Base-by-base conservation (phyloP, 2,113 vertebrate species). In the Rhinopomastus cyanomelas region DNA sequence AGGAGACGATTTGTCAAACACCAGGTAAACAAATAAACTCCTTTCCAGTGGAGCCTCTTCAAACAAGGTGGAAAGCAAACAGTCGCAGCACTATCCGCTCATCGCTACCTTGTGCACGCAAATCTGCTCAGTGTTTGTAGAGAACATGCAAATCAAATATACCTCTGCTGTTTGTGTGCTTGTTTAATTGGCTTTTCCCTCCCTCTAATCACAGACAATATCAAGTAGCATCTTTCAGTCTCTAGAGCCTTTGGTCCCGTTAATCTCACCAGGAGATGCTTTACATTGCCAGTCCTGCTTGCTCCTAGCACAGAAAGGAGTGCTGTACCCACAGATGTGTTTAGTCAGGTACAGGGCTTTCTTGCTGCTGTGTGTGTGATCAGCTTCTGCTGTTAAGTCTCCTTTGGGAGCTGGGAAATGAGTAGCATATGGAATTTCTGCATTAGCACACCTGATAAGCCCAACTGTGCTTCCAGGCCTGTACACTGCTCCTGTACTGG, bases 371-470 rank as follows among this genome's bases (percentile, higher is more conserved):
- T 52, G 69, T 85, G 13, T 87, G 65, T 85, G 92, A 95, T 92
- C 72, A 93, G 8, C 39, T 83, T 73, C 44, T 85, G 93, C 87
- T 91, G 12, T 44, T 89, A 91, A 51, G 20, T 22, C 44, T 94
- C 85, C 73, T 92, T n/a, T 67, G 79, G 65, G 94, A 93, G 52
- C 82, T 87, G 27, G 30, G 59, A 92, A 95, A 89, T 83, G 64
- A 89, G 79, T 52, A 94, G 82, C 72, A 81, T 89, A 36, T 88
- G 44, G 87, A 79, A 95, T 92, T 80, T 94, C 46, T 77, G 71
- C 68, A 87, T 96, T 91, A 85, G 49, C 79, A 68, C 81, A 67
- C 53, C 39, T 89, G 68, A 73, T 71, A 85, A 76, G 88, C 44
- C 72, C 49, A 89, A 0, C 74, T 87, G 74, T 90, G 84, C 79